Evolutionary conservation across 2,113 vertebrate species (phyloP), one percentile per base, ranked within the genome.

Genomic region (Microcebus griseorufus): DNA sequence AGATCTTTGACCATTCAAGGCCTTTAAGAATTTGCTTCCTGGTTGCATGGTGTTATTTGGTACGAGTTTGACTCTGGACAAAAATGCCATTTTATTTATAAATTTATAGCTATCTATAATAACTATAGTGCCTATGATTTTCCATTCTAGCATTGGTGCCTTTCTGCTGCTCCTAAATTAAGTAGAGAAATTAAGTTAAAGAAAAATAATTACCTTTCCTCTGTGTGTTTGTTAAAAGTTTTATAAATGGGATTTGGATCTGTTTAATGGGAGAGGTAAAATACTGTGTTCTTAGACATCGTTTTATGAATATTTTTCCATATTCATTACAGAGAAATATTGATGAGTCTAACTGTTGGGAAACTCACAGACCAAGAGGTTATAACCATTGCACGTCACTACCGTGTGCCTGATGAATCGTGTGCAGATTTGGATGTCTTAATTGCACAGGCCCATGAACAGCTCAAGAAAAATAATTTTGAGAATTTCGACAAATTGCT

Each of bases 361-460:
- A 97, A 92, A 0, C 98, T 99, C 90, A 98, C 98, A 27, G 99
- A 99, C 48, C 99, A 99, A 3, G 99, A 99, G 98, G 96, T 99
- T 90, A 97, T 99, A 97, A 99, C 99, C 25, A 97, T 99, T 48
- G 99, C 98, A 18, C 99, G 99, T 83, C 92, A 96, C 88, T 99
- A 99, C 64, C 88, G 98, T 1, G 93, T 98, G 34, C 98, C 83
- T 60, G 80, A 99, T 88, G 95, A 98, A 51, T 78, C 88, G 1
- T 97, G 98, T 81, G 67, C 64, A 76, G 98, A 99, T 20, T 22
- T 98, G 73, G 93, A 90, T n/a, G 51, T 97, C 82, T 97, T 99
- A 96, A 95, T 99, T 94, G 98, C 99, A 29, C 85, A 98, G 55
- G 99, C 98, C 87, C 99, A 99, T 96, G 98, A 99, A 90, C 97